Evolutionary conservation across 2,888 invertebrate species (phyloP), one percentile per base, ranked within the genome.

Genomic region (Pharmacophagus antenor): DNA sequence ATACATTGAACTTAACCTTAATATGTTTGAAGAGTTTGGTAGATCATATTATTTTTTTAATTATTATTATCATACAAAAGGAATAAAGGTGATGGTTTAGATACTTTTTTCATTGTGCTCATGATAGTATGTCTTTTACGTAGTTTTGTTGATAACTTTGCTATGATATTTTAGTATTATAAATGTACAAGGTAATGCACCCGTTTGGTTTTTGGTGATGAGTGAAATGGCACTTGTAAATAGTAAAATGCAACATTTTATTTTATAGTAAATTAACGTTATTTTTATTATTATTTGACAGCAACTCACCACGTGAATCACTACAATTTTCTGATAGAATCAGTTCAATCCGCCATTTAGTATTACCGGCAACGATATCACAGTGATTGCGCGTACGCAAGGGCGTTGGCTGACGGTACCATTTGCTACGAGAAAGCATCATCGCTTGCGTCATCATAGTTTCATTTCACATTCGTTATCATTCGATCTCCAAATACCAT

Each of bases 341-440:
- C n/a, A n/a, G n/a, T n/a, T n/a, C n/a, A n/a, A n/a, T n/a, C n/a
- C n/a, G n/a, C 2, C 1, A 4, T 47, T 31, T 17, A 55, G 15
- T 37, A 18, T 17, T n/a, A 21, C 42, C 42, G 8, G 15, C 5
- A 20, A n/a, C 21, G 44, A 57, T 31, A 27, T 57, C 57, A 57
- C 57, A 44, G 50, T 57, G 57, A 51, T 27, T 44, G 49, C 37
- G 49, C 48, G 10, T 51, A 56, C 49, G 42, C 57, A 18, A 18
- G n/a, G 51, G 17, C 2, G 50, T 51, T 44, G 21, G 27, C 27
- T 50, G 44, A 42, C 20, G 51, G 27, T 10, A 17, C 31, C 18
- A n/a, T 7, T 41, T n/a, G 27, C 50, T 50, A 31, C 50, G 17
- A 50, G 10, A 50, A 27, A n/a, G n/a, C 49, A 20, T 49, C 49